Base-by-base conservation (phyloP, 92 coral and sea anemone genomes). In the Galaxea fascicularis region DNA sequence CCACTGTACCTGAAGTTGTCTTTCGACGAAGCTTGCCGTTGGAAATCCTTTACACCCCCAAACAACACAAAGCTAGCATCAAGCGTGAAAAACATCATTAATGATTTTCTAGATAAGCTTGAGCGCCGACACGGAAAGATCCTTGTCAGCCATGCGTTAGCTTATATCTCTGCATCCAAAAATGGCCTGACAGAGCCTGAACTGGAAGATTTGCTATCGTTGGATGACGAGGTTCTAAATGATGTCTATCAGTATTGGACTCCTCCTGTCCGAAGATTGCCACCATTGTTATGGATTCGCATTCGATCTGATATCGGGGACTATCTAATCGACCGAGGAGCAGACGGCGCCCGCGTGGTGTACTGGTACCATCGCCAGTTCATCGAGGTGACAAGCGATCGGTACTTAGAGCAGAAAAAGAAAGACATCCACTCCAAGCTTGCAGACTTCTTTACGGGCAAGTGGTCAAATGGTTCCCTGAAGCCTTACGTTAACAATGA, bases 191-290 rank as follows among this genome's bases (percentile, higher is more conserved):
- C 99, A 1, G 98, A 97, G 71, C 78, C 93, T 11, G 99, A 97
- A 84, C 76, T 95, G 8, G 99, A 96, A 75, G 99, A 96, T 78
- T 78, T 96, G 11, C 93, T 96, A 62, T 96, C 99, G 9, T 90
- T 96, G 65, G 99, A 96, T 62, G 99, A 96, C 65, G 94, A 92
- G 10, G 99, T 96, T 29, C 88, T 96, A n/a, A 91, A 96, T 71
- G 99, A 96, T 54, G 99, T 96, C 41, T 96, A 96, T 66, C 99
- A 96, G 74, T 96, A 96, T 82, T 96, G 99, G 99, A 96, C 99
- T 0, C 99, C 99, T 17, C 99, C 99, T 1, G 89, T 94, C 20
- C 90, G 99, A 82, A 87, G 99, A 59, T 88, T 96, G 17, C 98
- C 99, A 39, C 99, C 99, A 22, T 79, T 94, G 80, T 86, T 96